Evolutionary conservation across 2,888 invertebrate genomes (phyloP), one percentile per base, ranked within the genome.

Genomic region (Hermaeophaga mercurialis): DNA sequence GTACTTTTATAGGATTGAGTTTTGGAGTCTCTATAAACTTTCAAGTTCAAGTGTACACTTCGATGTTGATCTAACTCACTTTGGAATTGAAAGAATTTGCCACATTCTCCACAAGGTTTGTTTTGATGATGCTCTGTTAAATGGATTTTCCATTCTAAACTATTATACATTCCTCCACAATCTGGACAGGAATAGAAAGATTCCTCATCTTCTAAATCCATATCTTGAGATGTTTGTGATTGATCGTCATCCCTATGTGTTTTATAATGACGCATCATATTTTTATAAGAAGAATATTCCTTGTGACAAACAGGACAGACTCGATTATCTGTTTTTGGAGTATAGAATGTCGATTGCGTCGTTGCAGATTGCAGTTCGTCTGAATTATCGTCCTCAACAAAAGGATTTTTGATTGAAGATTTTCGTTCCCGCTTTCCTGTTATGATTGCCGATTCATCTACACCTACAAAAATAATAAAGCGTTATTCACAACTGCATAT

Each of bases 41-140:
- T 87, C 1, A 86, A 81, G 64, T 86, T 83, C 60, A 87, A 77
- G 71, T 88, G 87, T 3, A 84, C 81, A 66, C 84, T 85, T 58
- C 85, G 82, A 67, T 88, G 88, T 66, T 87, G 85, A 0, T 83
- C 82, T 1, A 87, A 76, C 62, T 87, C 85, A 0, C 80, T 79
- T 17, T 83, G 81, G 3, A 84, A 80, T 44, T 81, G 73, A 73
- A 86, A 87, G 47, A 82, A 80, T 69, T 84, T 82, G 11, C 83
- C 83, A 65, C 87, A 88, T 44, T 87, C 83, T 9, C 82, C 81
- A 57, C 87, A 87, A 49, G 81, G 80, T 64, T 81, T 81, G 1
- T 81, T 80, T 48, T 69, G 81, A 80, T 84, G 84, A 61, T 80
- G 81, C 5, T 81, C 81, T 68, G 82, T 81, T 17, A 70, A 39